Base-by-base conservation (phyloP, 2,888 invertebrate genomes). In the Gerosis bhagava region DNA sequence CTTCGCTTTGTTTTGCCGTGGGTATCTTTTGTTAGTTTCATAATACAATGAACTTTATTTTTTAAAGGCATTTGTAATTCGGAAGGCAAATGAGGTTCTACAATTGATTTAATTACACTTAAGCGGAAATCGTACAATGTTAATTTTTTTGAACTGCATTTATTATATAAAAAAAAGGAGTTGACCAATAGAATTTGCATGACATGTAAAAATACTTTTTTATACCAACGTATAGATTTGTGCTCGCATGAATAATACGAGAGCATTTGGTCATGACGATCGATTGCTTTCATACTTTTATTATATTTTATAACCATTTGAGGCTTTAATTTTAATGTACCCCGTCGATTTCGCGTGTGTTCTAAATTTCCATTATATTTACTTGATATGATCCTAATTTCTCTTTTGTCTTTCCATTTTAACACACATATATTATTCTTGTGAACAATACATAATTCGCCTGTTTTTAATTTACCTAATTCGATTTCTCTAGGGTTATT, bases 361-460 rank as follows among this genome's bases (percentile, higher is more conserved):
- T 43, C 45, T 16, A 67, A 50, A 39, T 51, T 34, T 39, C 59
- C 57, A 40, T 43, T 37, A 50, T 54, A 59, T 56, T 69, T 60
- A 7, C 58, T 65, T n/a, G 62, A 56, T 11, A 69, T 64, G 17
- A 56, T 59, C 34, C 44, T 35, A 5, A 69, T 57, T 16, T 66
- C 64, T 32, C 65, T 37, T 45, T 61, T 61, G 39, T 69, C 44
- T n/a, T 22, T 15, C 50, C 44, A 53, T 44, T 44, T 51, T 15
- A 50, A 11, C 6, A 53, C 32, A 32, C 51, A 53, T 4, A 51
- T 22, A 51, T 50, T 47, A 48, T 53, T 51, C 19, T 50, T 50
- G 24, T 53, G 50, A n/a, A 21, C 25, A 17, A 47, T 51, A 16
- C 49, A 46, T 22, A 47, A 40, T 44, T 51, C 53, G 17, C 50